These are phyloP conservation scores for Myiagra hebetior DNA, from an alignment of 2,113 vertebrate species.

Conservation along the genomic window DNA sequence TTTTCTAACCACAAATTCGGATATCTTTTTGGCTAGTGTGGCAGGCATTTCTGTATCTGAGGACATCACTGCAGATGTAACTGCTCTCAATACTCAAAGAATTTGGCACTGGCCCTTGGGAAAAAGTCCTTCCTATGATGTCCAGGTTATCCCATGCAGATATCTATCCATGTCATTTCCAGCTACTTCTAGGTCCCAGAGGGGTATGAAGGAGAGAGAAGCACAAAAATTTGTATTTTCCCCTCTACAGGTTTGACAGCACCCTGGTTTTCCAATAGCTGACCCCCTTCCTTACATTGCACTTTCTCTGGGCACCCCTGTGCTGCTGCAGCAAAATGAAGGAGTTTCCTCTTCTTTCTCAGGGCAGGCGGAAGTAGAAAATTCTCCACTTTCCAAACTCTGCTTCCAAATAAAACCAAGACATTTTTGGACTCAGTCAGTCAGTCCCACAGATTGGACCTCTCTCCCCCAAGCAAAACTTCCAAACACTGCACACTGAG, in stretches of 20 bases:
- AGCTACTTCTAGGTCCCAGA: background rate
- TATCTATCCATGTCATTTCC: background rate
- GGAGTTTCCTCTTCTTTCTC: background rate
- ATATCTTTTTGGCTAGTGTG: background rate
- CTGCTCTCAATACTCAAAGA: background rate
- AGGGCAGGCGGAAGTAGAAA: background rate
- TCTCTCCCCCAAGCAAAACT: background rate
- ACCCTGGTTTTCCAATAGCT: background rate
- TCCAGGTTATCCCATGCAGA: background rate
- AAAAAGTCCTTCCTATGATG: background rate
- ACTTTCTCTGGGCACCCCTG: background rate
- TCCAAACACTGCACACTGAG: accelerated
- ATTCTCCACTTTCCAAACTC: background rate
- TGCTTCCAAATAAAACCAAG: background rate
- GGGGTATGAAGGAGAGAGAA: background rate
- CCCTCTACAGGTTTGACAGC: background rate
- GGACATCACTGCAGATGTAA: background rate
- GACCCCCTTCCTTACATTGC: accelerated
- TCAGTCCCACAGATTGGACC: background rate
- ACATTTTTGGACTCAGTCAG: background rate
- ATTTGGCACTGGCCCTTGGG: background rate
- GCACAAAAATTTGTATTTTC: background rate
- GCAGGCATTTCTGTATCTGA: background rate
- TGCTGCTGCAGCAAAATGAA: background rate
- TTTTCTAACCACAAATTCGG: background rate